Conservation (phyloP, 1,140 invertebrate species). For the Hyles vespertilio region DNA sequence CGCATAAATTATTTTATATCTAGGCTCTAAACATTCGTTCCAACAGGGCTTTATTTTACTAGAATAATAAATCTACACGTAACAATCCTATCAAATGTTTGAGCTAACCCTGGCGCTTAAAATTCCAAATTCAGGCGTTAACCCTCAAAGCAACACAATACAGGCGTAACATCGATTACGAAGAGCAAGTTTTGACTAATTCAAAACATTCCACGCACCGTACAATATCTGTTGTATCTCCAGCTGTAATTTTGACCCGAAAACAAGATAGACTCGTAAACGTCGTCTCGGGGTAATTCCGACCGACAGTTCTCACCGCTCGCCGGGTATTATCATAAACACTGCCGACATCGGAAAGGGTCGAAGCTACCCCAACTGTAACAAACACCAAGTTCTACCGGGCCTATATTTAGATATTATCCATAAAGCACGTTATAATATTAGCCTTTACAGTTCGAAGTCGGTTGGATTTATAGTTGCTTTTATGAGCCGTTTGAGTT, state of each 20-base stretch:
- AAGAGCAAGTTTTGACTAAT: too few species aligned
- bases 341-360: constrained; percentile 23
- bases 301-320: constrained; percentile 27
- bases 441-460: neutral
- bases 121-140: too few species aligned
- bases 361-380: constrained; percentile 17
- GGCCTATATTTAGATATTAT: constrained; percentile 4
- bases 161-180: too few species aligned
- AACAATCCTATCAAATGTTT: too few species aligned
- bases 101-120: too few species aligned
- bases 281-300: constrained; percentile 25
- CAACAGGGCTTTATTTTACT: too few species aligned
- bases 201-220: neutral
- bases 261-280: constrained; percentile 30
- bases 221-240: constrained; percentile 5
- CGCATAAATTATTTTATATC: too few species aligned
- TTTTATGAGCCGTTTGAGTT: too few species aligned
- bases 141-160: too few species aligned
- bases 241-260: constrained; percentile 19
- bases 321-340: constrained; percentile 30
- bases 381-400: constrained; percentile 3
- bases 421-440: constrained; percentile 8
- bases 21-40: too few species aligned
- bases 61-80: too few species aligned
- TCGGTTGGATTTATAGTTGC: too few species aligned